Evolutionary conservation across 2,797 vertebrate species (phyloP).

Genomic region (Alfaro cultratus): DNA sequence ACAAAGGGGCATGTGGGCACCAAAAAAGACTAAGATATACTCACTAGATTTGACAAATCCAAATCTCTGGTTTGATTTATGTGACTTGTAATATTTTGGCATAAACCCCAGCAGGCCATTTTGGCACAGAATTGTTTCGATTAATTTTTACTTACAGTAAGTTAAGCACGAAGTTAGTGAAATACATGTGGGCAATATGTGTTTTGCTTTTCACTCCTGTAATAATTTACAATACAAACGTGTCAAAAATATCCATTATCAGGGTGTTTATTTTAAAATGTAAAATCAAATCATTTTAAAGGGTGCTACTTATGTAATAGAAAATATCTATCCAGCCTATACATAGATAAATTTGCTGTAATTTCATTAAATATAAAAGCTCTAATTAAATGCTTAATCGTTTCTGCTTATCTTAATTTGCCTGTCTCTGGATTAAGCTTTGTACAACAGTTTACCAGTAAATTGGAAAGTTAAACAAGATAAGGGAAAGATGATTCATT

Average conservation of each 20-base stretch:
- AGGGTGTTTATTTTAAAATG: not conserved
- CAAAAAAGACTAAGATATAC: not conserved
- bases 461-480: conserved; percentile 1
- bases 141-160: not conserved
- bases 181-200: not conserved
- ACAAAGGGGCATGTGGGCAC: not conserved
- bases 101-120: not conserved
- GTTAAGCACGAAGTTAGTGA: too few species aligned
- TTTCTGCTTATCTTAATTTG: conserved; percentile 7
- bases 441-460: not conserved
- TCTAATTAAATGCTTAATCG: conserved; percentile 12
- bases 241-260: not conserved
- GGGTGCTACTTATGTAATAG: not conserved
- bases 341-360: not conserved
- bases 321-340: not conserved
- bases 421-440: not conserved
- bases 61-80: conserved; percentile 1
- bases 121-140: not conserved
- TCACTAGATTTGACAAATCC: not conserved
- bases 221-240: not conserved
- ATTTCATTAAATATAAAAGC: not conserved
- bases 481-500: not conserved
- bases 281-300: not conserved
- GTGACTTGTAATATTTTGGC: not conserved
- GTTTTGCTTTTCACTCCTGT: not conserved